Base-by-base conservation (phyloP, 2,113 vertebrate species). In the Stegastes partitus region DNA sequence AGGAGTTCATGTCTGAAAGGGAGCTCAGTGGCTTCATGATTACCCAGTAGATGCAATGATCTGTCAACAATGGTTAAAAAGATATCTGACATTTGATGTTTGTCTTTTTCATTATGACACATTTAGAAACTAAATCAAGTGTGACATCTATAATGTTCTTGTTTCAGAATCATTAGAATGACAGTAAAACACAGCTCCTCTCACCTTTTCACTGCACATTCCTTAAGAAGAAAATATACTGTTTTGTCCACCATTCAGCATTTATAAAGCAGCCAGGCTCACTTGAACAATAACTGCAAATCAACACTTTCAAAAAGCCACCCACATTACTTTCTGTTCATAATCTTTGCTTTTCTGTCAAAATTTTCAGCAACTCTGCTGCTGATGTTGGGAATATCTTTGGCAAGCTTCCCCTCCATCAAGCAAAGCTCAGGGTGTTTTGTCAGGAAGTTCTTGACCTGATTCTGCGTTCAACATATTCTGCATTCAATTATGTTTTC, bases 381-480 rank as follows among this genome's bases (percentile, higher is more conserved):
- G 78, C 70, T 67, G 51, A 78, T 69, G 64, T 74, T 44, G 59
- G 34, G 28, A 64, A 74, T 61, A 59, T 74, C 51, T 31, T n/a
- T 49, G 45, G 11, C 37, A 61, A 22, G 49, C 55, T 68, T 68
- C 21, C 28, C 10, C 44, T 50, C 26, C 47, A 68, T 77, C 64
- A 39, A 25, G 42, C 51, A 14, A 42, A 51, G 57, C 62, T 68
- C 45, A 4, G 68, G 66, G 4, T 70, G 58, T 77, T 83, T 63
- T 16, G 10, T 64, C 56, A 53, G 62, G 67, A 76, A 72, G 57
- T 79, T 79, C 58, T 76, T 82, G 82, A 85, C 79, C 68, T 73
- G 49, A 73, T 79, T 82, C 42, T 64, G 57, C 51, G 57, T 53
- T 23, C 55, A 49, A 80, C 55, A 70, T 54, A 66, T 23, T 56